These are phyloP conservation scores for Australoheros facetus DNA, from an alignment of 2,797 vertebrate genomes.

Conservation along the genomic window DNA sequence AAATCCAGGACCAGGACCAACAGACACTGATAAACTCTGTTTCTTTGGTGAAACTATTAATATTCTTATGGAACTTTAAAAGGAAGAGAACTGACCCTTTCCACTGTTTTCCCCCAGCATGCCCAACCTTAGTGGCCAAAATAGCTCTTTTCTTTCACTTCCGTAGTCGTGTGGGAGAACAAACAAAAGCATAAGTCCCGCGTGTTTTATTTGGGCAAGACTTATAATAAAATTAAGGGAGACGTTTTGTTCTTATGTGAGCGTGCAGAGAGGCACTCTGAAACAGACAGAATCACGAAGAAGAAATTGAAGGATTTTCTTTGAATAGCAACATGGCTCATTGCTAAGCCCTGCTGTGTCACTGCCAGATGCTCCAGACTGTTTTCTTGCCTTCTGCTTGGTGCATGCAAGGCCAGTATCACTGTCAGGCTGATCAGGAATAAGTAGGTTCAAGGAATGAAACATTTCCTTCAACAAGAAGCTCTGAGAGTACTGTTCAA, in stretches of 20 bases:
- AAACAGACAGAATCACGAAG: conserved; percentile 12
- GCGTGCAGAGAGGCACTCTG: neutral
- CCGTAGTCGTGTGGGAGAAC: neutral
- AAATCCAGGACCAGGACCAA: no score
- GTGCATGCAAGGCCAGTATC: conserved; percentile 51
- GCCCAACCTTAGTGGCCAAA: neutral
- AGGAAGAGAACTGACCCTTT: neutral
- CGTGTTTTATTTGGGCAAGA: neutral
- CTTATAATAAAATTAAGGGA: conserved; percentile 4
- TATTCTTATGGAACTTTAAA: neutral
- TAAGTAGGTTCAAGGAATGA: conserved; percentile 27
- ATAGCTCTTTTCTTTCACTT: neutral
- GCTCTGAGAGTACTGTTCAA: conserved; percentile 9
- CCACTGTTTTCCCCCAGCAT: neutral
- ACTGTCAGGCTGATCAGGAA: conserved; percentile 44
- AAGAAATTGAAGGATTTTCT: conserved; percentile 43
- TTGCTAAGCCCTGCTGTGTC: conserved; percentile 54
- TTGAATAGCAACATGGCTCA: conserved; percentile 45
- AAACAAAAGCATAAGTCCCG: neutral
- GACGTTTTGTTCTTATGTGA: conserved; percentile 5
- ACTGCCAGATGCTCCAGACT: conserved; percentile 52
- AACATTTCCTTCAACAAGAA: conserved; percentile 19
- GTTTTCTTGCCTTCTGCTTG: conserved; percentile 53
- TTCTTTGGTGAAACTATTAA: neutral
- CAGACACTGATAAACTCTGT: neutral